Evolutionary conservation across 2,888 invertebrate genomes (phyloP), one percentile per base, ranked within the genome.

Genomic region (Macroteleia sp.): DNA sequence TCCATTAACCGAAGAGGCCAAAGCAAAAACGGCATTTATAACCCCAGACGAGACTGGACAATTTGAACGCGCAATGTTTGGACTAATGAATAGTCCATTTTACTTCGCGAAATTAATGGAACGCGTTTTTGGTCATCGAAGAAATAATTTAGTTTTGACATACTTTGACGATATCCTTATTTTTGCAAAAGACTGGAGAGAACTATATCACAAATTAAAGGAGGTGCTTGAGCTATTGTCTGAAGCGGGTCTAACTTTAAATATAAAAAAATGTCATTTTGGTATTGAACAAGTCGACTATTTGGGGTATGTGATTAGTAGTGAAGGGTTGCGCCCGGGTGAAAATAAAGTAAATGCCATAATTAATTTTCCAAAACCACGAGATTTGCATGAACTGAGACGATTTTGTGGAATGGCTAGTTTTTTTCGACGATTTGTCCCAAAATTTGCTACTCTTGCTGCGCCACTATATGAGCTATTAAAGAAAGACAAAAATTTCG

Each of bases 11-110:
- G 22, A 54, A 22, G 39, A 36, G 1, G 36, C 54, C 1, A 54
- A 39, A 22, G 3, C 3, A 19, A 36, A 36, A 6, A 54, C 54
- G 1, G 54, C 54, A 1, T 39, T 54, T 12, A 54, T 54, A 3
- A 54, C 39, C 1, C 14, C n/a, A 39, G 39, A 36, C 16, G 16
- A n/a, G 30, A 36, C 54, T 3, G 54, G 36, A 16, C 36, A 39
- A 19, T 57, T 57, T 17, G 57, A 42, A 12, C 19, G 57, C 6
- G 28, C 57, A 2, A 57, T 41, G 41, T 57, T 41, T 28, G 57
- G 57, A 9, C 30, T 57, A 6, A 30, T 14, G 16, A 57, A 41
- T 30, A 19, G n/a, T n/a, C 57, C 42, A 1, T 14, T 12, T 2
- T 19, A 25, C 5, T 57, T 57, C 12, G 42, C 54, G 5, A 54